Evolutionary conservation across 1,140 invertebrate species (phyloP).

Genomic region (Camponotus floridanus): DNA sequence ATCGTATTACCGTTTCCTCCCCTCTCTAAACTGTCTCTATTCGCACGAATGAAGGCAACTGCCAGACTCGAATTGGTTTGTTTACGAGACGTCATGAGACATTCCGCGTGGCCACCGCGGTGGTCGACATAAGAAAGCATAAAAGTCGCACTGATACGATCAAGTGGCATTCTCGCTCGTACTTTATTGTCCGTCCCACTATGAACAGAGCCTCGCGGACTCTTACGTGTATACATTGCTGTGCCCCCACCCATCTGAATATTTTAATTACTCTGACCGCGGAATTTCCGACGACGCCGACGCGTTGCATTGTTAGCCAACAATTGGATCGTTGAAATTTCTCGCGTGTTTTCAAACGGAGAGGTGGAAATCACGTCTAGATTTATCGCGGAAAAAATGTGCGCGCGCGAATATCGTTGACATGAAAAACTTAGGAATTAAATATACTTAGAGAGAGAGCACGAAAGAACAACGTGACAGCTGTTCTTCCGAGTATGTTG

Average conservation of each 20-base stretch:
- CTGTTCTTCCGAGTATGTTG: conserved; percentile 19
- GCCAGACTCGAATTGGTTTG: conserved; percentile 58
- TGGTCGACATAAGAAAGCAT: conserved; percentile 78
- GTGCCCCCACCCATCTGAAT: conserved; percentile 59
- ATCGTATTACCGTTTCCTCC: conserved; percentile 61
- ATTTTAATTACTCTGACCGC: conserved; percentile 74
- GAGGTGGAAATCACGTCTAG: not conserved
- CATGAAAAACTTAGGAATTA: not conserved
- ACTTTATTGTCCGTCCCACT: conserved; percentile 68
- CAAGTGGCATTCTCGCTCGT: conserved; percentile 73
- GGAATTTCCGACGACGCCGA: not conserved
- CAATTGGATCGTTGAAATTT: conserved; percentile 70
- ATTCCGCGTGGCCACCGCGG: conserved; percentile 57
- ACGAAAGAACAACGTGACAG: not conserved
- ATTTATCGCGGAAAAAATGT: not conserved
- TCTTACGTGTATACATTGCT: not conserved
- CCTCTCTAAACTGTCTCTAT: conserved; percentile 60
- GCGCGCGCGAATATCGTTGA: not conserved
- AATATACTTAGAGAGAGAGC: not conserved
- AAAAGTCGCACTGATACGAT: conserved; percentile 78
- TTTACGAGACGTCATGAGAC: conserved; percentile 61
- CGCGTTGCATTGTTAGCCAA: conserved; percentile 49
- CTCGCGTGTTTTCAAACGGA: not conserved
- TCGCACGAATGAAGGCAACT: conserved; percentile 54
- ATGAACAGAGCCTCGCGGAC: conserved; percentile 11